phyloP scores from a whole-genome alignment of 2,113 vertebrate species.

The Saccopteryx bilineata region DNA sequence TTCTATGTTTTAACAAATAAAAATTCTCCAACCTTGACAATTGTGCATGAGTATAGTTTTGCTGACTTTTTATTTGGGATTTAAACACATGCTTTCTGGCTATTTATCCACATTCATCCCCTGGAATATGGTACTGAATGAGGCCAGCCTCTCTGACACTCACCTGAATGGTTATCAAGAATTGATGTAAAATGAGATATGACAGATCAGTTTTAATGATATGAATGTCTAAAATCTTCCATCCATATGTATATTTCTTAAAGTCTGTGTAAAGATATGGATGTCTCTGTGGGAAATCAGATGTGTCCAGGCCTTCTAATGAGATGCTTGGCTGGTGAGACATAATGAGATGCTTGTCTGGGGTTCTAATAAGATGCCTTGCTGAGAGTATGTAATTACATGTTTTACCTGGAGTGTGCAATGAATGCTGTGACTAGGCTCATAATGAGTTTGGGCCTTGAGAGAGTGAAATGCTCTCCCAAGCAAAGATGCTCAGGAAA shows the following conservation, averaged over 20 bases:
- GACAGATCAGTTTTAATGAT: constrained; percentile 22
- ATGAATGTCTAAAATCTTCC: background rate
- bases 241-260: background rate
- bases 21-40: background rate
- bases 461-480: background rate
- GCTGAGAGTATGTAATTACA: constrained; percentile 68
- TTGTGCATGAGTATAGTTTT: background rate
- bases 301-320: background rate
- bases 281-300: constrained; percentile 2
- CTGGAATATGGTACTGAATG: no score
- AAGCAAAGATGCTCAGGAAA: background rate
- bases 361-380: constrained; percentile 58
- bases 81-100: background rate
- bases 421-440: background rate
- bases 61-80: background rate
- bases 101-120: background rate
- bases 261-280: background rate
- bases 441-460: background rate
- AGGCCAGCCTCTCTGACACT: background rate
- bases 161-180: background rate
- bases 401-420: background rate
- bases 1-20: background rate
- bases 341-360: constrained; percentile 63
- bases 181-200: background rate
- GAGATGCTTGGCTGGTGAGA: constrained; percentile 12